These are phyloP conservation scores for Leptopterna dolabrata DNA, from an alignment of 2,888 invertebrate species.

Conservation along the genomic window DNA sequence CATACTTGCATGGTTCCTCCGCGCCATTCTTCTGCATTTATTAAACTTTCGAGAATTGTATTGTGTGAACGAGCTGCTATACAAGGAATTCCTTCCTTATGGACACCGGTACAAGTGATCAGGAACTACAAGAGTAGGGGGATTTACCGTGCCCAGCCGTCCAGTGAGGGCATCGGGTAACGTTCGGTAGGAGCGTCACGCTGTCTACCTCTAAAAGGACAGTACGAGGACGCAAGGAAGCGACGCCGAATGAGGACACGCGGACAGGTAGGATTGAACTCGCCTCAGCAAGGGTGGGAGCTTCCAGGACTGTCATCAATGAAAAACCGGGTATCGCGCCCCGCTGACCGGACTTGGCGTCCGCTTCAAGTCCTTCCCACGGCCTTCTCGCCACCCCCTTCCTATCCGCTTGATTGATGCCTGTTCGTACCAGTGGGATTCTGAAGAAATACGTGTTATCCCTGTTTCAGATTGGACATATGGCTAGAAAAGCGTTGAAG, in stretches of 20 bases:
- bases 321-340: slow-evolving; percentile 15
- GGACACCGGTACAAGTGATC: neutral
- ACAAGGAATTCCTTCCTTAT: neutral
- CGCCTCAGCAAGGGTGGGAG: neutral
- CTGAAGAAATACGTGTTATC: slow-evolving; percentile 34
- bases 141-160: neutral
- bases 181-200: slow-evolving; percentile 13
- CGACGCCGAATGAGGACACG: neutral
- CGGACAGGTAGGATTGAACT: neutral
- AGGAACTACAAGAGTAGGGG: neutral
- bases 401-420: neutral
- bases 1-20: too few relatives aligned
- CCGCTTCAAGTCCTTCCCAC: slow-evolving; percentile 43
- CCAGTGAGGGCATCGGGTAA: neutral
- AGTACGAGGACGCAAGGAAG: neutral
- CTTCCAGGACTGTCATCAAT: neutral
- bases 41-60: neutral
- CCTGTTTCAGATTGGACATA: slow-evolving; percentile 23
- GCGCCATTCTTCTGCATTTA: neutral
- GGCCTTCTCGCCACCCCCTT: slow-evolving; percentile 40
- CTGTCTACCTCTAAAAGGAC: slow-evolving; percentile 25
- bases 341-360: slow-evolving; percentile 19
- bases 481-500: neutral
- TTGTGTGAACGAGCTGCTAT: neutral
- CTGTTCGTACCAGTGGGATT: neutral